phyloP scores from a whole-genome alignment of 2,113 vertebrate genomes.

The Formicarius rufipectus region DNA sequence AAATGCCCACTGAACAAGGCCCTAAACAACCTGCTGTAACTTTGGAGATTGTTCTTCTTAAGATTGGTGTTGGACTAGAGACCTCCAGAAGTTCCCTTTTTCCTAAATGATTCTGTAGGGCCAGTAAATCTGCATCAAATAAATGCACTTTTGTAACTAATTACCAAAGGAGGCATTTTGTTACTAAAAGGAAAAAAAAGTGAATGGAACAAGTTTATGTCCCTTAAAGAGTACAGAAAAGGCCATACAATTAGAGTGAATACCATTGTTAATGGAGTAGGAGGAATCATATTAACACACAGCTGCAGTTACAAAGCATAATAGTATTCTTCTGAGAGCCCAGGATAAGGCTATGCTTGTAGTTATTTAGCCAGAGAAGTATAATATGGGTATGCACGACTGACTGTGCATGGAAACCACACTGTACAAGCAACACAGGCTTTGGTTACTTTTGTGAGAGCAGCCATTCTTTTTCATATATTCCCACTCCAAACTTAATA shows the following conservation, averaged over 20 bases:
- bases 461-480: not conserved
- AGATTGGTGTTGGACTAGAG: not conserved
- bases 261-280: not conserved
- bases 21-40: not conserved
- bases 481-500: not conserved
- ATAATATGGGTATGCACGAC: not conserved
- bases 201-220: not conserved
- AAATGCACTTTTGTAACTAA: not conserved
- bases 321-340: not conserved
- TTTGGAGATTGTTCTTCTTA: not conserved
- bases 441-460: not conserved
- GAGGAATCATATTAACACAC: not conserved
- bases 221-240: not conserved
- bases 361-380: not conserved
- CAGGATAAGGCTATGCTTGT: not conserved
- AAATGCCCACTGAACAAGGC: not conserved
- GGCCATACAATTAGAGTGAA: not conserved
- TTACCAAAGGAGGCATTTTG: not conserved
- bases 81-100: not conserved
- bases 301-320: not conserved
- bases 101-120: not conserved
- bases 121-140: not conserved
- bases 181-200: not conserved
- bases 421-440: not conserved
- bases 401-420: not conserved